phyloP scores from a whole-genome alignment of 2,113 vertebrate species.

The Bothrops jararaca region DNA sequence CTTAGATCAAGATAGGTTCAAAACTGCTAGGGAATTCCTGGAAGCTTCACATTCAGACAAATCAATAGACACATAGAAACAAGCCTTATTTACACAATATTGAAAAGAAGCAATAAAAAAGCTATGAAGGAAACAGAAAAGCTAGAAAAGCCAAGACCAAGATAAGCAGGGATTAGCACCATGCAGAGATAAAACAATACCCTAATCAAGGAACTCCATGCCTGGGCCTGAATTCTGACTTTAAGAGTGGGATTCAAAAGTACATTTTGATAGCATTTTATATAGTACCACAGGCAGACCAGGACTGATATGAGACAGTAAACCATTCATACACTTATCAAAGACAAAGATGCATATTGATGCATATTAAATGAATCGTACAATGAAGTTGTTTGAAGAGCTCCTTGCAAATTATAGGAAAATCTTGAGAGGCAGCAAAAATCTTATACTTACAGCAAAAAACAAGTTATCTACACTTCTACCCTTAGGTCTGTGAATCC shows the following conservation, averaged over 20 bases:
- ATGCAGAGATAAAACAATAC: neutral
- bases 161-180: neutral
- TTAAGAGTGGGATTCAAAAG: neutral
- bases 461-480: conserved; percentile 74
- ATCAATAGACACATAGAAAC: neutral
- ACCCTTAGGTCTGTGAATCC: conserved; percentile 83
- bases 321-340: neutral
- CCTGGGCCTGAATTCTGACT: neutral
- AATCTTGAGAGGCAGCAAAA: neutral
- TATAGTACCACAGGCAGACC: neutral
- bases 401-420: neutral
- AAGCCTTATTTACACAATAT: neutral
- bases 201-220: neutral
- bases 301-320: neutral
- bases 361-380: neutral
- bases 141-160: neutral
- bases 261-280: neutral
- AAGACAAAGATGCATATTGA: neutral
- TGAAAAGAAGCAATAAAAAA: neutral
- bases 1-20: neutral
- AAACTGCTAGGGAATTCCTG: neutral
- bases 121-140: neutral
- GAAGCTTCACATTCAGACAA: neutral
- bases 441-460: conserved; percentile 57
- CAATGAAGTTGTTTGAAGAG: neutral